Conservation (phyloP, 64 coral and sea anemone species). For the Cladopsammia gracilis region DNA sequence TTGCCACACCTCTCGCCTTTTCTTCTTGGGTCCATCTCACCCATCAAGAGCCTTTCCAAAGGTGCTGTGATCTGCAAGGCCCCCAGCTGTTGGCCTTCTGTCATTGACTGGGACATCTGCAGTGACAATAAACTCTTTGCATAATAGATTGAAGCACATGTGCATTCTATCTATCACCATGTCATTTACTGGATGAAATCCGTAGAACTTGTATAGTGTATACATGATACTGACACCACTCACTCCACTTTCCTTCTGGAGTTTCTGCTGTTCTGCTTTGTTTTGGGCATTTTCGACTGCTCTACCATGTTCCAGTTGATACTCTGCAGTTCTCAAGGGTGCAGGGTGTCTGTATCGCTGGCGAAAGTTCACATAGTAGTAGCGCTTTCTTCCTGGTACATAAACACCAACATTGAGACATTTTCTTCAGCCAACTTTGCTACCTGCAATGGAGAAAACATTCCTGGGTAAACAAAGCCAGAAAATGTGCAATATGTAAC, state of each 20-base stretch:
- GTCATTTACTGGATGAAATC: constrained; percentile 63
- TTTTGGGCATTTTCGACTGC: constrained; percentile 40
- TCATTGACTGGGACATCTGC: constrained; percentile 36
- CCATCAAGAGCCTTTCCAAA: constrained; percentile 47
- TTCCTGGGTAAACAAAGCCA: background rate
- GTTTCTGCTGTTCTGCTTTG: background rate
- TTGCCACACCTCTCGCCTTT: constrained; percentile 71
- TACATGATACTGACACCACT: constrained; percentile 67
- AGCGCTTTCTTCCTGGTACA: constrained; percentile 44
- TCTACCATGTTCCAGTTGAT: constrained; percentile 51
- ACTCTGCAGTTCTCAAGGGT: constrained; percentile 58
- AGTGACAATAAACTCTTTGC: constrained; percentile 73
- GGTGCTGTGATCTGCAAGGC: constrained; percentile 18
- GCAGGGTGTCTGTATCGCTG: constrained; percentile 39
- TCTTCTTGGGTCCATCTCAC: constrained; percentile 69
- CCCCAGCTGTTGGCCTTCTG: constrained; percentile 55
- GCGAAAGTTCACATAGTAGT: constrained; percentile 71
- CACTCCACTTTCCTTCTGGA: constrained; percentile 68
- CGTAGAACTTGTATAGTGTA: constrained; percentile 56
- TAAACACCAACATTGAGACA: constrained; percentile 50
- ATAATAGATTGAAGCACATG: constrained; percentile 68
- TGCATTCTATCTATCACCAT: constrained; percentile 82
- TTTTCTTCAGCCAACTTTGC: constrained; percentile 63
- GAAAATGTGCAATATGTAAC: constrained; percentile 3
- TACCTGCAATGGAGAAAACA: constrained; percentile 33